phyloP scores from a whole-genome alignment of 2,888 invertebrate genomes.

The Chesias legatella region DNA sequence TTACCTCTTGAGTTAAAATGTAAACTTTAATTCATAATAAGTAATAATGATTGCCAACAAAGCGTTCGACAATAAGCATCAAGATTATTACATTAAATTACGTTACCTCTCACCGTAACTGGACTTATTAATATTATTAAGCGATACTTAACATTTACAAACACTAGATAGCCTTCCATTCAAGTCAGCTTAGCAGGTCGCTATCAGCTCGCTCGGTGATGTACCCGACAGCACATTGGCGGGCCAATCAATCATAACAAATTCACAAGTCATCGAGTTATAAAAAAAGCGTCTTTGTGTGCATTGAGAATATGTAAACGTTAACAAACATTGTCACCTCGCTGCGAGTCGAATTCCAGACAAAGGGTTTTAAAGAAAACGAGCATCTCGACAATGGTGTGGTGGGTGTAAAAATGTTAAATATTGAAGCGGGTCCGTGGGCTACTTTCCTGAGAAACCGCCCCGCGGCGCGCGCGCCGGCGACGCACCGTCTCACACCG shows the following conservation, averaged over 20 bases:
- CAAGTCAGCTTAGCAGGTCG: slow-evolving; percentile 44
- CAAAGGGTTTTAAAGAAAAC: slow-evolving; percentile 68
- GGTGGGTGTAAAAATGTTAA: slow-evolving; percentile 74
- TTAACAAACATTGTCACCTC: slow-evolving; percentile 77
- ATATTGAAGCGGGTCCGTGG: slow-evolving; percentile 65
- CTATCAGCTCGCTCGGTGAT: slow-evolving; percentile 45
- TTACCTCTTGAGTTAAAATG: slow-evolving; percentile 1
- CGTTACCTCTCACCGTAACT: too few species aligned
- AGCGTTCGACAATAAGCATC: too few species aligned
- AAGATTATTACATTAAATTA: too few species aligned
- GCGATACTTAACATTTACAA: too few species aligned
- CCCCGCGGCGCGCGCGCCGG: slow-evolving; percentile 73
- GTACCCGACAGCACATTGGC: slow-evolving; percentile 37
- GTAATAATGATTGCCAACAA: too few species aligned
- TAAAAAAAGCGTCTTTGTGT: slow-evolving; percentile 71
- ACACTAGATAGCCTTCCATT: slow-evolving; percentile 30
- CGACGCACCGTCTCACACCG: slow-evolving; percentile 73
- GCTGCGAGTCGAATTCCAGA: slow-evolving; percentile 62
- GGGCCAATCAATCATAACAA: slow-evolving; percentile 74
- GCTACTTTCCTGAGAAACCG: slow-evolving; percentile 71
- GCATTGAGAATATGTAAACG: slow-evolving; percentile 65
- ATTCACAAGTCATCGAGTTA: slow-evolving; percentile 79
- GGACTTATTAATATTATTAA: too few species aligned
- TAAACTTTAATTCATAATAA: too few species aligned
- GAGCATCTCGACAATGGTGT: slow-evolving; percentile 58